Conservation (phyloP, 2,888 invertebrate species). For the Bedellia somnulentella region DNA sequence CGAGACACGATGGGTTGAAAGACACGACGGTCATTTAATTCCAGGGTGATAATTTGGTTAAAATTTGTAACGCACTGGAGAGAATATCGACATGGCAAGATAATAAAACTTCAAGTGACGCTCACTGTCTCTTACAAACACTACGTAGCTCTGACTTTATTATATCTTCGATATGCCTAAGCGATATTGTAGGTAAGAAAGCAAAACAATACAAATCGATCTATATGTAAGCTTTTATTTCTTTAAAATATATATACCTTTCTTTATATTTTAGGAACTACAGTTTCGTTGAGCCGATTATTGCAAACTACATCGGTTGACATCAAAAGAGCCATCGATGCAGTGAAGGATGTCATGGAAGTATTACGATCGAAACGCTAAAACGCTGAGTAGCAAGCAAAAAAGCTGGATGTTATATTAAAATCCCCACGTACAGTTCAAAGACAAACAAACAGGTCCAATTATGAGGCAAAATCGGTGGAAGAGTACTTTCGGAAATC, state of each 20-base stretch:
- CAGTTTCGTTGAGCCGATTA: conserved; percentile 9
- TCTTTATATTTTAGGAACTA: conserved; percentile 6
- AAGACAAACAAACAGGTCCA: conserved; percentile 8
- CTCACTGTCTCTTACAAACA: conserved; percentile 9
- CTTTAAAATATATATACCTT: background rate
- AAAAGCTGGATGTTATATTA: conserved; percentile 8
- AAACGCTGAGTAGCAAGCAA: conserved; percentile 8
- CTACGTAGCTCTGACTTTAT: conserved; percentile 9
- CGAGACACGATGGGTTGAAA: conserved; percentile 10
- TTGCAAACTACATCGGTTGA: conserved; percentile 8
- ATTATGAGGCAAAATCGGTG: conserved; percentile 7
- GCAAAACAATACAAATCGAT: conserved; percentile 3
- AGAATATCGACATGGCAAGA: conserved; percentile 10
- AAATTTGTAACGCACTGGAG: conserved; percentile 10
- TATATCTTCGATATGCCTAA: conserved; percentile 9
- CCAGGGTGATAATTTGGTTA: conserved; percentile 9
- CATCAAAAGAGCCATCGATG: conserved; percentile 9
- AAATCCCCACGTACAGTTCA: conserved; percentile 7
- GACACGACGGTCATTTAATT: conserved; percentile 11
- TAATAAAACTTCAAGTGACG: conserved; percentile 9
- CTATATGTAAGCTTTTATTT: conserved; percentile 3
- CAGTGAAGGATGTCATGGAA: conserved; percentile 6
- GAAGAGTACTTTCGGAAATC: conserved; percentile 8
- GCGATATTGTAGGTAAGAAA: conserved; percentile 9
- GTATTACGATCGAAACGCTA: conserved; percentile 7